phyloP scores from a whole-genome alignment of 2,888 invertebrate genomes.

The Steromphala cineraria region DNA sequence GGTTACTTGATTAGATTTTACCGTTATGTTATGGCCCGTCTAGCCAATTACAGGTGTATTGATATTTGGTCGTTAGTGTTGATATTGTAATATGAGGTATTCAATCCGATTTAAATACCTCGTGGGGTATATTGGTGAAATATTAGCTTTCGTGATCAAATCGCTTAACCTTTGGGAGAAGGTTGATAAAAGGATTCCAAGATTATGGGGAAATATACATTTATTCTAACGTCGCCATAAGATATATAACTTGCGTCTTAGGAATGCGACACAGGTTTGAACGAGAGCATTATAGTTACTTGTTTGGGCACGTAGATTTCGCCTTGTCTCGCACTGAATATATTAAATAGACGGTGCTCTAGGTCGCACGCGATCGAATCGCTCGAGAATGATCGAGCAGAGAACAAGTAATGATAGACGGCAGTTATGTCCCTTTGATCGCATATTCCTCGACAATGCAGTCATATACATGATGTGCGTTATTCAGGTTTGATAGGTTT shows the following conservation, averaged over 20 bases:
- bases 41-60: too few species aligned
- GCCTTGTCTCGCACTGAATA: slow-evolving; percentile 4
- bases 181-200: too few species aligned
- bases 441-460: neutral
- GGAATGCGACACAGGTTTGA: neutral
- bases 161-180: too few species aligned
- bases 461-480: neutral
- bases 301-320: neutral
- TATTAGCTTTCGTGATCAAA: too few species aligned
- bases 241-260: neutral
- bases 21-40: too few species aligned
- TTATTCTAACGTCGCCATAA: too few species aligned
- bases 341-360: slow-evolving; percentile 10
- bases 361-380: slow-evolving; percentile 16
- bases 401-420: neutral
- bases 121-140: too few species aligned
- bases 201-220: too few species aligned
- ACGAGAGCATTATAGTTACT: neutral
- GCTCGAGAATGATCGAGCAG: neutral
- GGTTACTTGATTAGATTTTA: neutral
- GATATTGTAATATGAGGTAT: too few species aligned
- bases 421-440: slow-evolving; percentile 14
- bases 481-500: slow-evolving; percentile 4
- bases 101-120: too few species aligned
- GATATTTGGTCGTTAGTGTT: too few species aligned